phyloP scores from a whole-genome alignment of 2,888 invertebrate species.

The Allygus modestus region DNA sequence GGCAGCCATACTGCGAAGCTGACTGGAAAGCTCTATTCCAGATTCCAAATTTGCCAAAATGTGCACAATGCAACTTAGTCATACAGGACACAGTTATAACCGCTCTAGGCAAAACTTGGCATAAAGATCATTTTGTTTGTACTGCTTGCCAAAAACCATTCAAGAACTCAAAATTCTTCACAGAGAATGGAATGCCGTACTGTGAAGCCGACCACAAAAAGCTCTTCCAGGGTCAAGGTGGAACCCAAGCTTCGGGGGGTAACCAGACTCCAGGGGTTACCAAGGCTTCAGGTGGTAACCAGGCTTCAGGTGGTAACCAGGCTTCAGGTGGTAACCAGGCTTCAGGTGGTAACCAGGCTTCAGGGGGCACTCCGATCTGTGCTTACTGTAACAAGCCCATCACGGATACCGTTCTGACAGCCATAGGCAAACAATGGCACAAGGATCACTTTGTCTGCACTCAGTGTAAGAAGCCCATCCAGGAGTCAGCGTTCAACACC shows the following conservation, averaged over 20 bases:
- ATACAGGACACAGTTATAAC: background rate
- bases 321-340: background rate
- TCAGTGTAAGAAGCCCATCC: constrained; percentile 79
- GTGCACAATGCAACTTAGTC: background rate
- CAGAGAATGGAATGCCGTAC: background rate
- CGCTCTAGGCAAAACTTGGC: background rate
- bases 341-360: background rate
- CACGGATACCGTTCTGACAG: constrained; percentile 74
- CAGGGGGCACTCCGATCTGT: background rate
- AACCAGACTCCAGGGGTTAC: background rate
- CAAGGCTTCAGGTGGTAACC: background rate
- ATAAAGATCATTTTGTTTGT: constrained; percentile 32
- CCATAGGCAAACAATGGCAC: constrained; percentile 80
- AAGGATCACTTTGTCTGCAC: constrained; percentile 80
- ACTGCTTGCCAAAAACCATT: constrained; percentile 14
- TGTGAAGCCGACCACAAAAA: background rate
- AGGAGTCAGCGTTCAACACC: constrained; percentile 80
- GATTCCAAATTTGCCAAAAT: background rate
- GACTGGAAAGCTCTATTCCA: constrained; percentile 18
- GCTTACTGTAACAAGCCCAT: constrained; percentile 34
- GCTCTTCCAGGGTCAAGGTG: background rate
- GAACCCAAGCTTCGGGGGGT: background rate
- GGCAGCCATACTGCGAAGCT: background rate
- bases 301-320: background rate
- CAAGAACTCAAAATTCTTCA: background rate